A percentile compares a stretch with the other conserved stretches of the same genome.
Evolutionary conservation across 2,888 invertebrate genomes (phyloP).

Genomic region (Antheraea assamensis): DNA sequence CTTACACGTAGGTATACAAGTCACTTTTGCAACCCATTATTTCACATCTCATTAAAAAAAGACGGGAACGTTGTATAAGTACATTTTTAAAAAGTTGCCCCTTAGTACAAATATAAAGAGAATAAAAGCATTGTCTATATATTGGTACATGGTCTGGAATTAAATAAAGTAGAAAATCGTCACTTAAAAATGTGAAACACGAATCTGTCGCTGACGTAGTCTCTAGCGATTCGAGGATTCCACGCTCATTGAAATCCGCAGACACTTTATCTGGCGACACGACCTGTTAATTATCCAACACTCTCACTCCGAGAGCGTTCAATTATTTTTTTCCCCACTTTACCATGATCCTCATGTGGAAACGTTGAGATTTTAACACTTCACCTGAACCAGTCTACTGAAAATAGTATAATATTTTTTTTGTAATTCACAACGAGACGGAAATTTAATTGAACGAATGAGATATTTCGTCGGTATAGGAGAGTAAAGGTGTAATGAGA

Average conservation of each 20-base stretch:
- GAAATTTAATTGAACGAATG: slow-evolving; percentile 76
- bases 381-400: slow-evolving; percentile 74
- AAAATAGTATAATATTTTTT: slow-evolving; percentile 52
- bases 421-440: slow-evolving; percentile 58
- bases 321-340: slow-evolving; percentile 75
- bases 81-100: slow-evolving; percentile 51
- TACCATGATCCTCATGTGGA: slow-evolving; percentile 75
- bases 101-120: slow-evolving; percentile 40
- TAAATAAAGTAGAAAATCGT: slow-evolving; percentile 69
- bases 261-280: slow-evolving; percentile 78
- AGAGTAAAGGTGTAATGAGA: slow-evolving; percentile 36
- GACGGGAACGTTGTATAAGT: slow-evolving; percentile 47
- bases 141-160: slow-evolving; percentile 56
- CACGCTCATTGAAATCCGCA: slow-evolving; percentile 71
- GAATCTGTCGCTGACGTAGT: slow-evolving; percentile 49
- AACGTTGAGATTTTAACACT: slow-evolving; percentile 81
- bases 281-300: slow-evolving; percentile 80
- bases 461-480: slow-evolving; percentile 58
- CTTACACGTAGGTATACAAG: neutral
- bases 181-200: slow-evolving; percentile 66
- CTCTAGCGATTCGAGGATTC: slow-evolving; percentile 61
- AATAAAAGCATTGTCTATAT: slow-evolving; percentile 50
- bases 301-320: slow-evolving; percentile 74
- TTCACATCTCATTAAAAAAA: slow-evolving; percentile 38
- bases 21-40: slow-evolving; percentile 28